These are phyloP conservation scores for Dolichotis patagonum DNA, from an alignment of 2,113 vertebrate genomes.

Conservation along the genomic window DNA sequence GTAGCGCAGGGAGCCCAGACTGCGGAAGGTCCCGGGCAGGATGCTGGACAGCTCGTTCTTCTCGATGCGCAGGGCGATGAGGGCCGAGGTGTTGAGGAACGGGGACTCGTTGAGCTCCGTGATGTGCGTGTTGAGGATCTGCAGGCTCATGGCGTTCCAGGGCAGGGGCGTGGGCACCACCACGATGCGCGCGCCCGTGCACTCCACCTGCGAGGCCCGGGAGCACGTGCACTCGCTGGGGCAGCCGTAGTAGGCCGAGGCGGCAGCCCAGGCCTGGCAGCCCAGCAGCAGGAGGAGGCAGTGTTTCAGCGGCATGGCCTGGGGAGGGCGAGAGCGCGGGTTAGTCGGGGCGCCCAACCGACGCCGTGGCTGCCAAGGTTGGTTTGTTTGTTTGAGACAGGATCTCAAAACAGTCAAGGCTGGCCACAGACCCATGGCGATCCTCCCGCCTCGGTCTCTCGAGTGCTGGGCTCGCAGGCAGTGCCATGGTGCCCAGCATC, in stretches of 20 bases:
- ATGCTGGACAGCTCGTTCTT: slow-evolving; percentile 86
- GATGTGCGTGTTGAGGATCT: slow-evolving; percentile 87
- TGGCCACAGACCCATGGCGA: neutral
- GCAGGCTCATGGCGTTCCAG: slow-evolving; percentile 86
- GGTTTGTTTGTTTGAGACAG: neutral
- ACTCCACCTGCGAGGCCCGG: slow-evolving; percentile 86
- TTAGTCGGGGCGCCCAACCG: neutral
- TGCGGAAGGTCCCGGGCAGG: slow-evolving; percentile 83
- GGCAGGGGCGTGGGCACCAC: slow-evolving; percentile 85
- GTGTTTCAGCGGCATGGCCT: slow-evolving; percentile 80
- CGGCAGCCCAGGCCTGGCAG: slow-evolving; percentile 64
- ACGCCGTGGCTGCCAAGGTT: neutral
- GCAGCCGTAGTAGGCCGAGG: slow-evolving; percentile 80
- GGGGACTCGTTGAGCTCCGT: slow-evolving; percentile 73
- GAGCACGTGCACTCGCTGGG: slow-evolving; percentile 85
- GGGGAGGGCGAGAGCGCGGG: slow-evolving; percentile 37
- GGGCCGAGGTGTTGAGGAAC: slow-evolving; percentile 86
- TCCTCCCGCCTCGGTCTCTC: neutral
- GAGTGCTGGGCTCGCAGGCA: neutral
- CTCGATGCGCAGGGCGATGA: slow-evolving; percentile 87
- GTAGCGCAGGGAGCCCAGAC: slow-evolving; percentile 86
- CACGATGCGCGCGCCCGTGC: slow-evolving; percentile 76
- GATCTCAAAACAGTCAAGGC: neutral
- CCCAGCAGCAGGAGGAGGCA: slow-evolving; percentile 83
- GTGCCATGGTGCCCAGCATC: neutral